Evolutionary conservation across 2,888 invertebrate species (phyloP).

Genomic region (Chrysolina oricalcia): DNA sequence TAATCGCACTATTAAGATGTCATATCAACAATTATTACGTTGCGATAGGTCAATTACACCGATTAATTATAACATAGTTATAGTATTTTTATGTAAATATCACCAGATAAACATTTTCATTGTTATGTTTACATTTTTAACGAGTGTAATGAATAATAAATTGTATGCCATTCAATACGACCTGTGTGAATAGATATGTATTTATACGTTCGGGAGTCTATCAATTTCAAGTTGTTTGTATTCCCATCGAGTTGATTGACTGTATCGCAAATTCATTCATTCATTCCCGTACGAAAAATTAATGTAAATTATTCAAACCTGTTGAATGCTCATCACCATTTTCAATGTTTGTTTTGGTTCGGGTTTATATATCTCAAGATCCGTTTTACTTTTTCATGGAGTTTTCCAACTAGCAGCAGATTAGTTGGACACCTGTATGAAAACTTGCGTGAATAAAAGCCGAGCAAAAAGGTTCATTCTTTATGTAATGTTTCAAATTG

Average conservation of each 20-base stretch:
- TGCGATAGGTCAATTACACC: slow-evolving; percentile 60
- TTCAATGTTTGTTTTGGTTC: slow-evolving; percentile 20
- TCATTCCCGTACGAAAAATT: slow-evolving; percentile 10
- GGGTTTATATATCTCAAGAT: slow-evolving; percentile 14
- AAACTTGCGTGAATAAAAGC: background rate
- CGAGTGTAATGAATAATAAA: slow-evolving; percentile 53
- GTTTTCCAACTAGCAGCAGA: background rate
- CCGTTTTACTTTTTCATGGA: background rate
- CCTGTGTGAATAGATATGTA: slow-evolving; percentile 33
- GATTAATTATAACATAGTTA: slow-evolving; percentile 62
- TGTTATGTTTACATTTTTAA: slow-evolving; percentile 60
- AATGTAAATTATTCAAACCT: slow-evolving; percentile 21
- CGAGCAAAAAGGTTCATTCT: background rate
- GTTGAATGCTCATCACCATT: slow-evolving; percentile 25
- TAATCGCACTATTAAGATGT: slow-evolving; percentile 61
- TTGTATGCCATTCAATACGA: slow-evolving; percentile 42
- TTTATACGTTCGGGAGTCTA: slow-evolving; percentile 26
- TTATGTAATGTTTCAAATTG: no score
- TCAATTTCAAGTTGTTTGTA: slow-evolving; percentile 33
- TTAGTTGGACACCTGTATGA: background rate
- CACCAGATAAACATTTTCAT: slow-evolving; percentile 59
- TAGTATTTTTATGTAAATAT: slow-evolving; percentile 63
- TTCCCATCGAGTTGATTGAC: slow-evolving; percentile 19
- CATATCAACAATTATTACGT: slow-evolving; percentile 62
- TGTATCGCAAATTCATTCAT: slow-evolving; percentile 20